Conservation (phyloP, 2,797 vertebrate genomes). For the Loriculus beryllinus region DNA sequence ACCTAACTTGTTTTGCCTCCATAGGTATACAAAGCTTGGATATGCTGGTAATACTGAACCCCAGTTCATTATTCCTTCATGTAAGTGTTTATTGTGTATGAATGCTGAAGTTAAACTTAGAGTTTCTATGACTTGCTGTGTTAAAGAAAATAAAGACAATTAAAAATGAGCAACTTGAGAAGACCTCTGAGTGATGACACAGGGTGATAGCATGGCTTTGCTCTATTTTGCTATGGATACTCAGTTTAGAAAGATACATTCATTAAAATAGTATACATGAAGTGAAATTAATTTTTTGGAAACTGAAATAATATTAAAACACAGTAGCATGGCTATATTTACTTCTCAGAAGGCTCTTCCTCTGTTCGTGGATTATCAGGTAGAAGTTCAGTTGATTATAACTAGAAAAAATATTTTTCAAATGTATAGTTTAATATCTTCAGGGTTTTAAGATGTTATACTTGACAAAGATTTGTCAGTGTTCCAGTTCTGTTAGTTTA, state of each 20-base stretch:
- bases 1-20: conserved; percentile 19
- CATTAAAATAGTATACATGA: not conserved
- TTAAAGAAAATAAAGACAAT: not conserved
- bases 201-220: not conserved
- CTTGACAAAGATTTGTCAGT: not conserved
- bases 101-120: not conserved
- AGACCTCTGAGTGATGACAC: not conserved
- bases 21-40: conserved; percentile 95
- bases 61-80: conserved; percentile 98
- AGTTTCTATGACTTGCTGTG: not conserved
- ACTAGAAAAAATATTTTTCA: not conserved
- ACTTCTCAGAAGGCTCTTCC: not conserved
- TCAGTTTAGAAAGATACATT: not conserved
- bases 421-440: not conserved
- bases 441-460: not conserved
- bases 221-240: not conserved
- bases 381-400: not conserved
- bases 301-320: not conserved
- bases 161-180: not conserved
- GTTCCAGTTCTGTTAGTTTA: not conserved
- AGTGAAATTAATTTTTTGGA: not conserved
- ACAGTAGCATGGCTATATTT: not conserved
- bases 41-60: conserved; percentile 98
- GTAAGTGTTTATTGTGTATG: conserved; percentile 80
- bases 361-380: not conserved